phyloP scores from a whole-genome alignment of 2,888 invertebrate species.

The Hipparchia semele region DNA sequence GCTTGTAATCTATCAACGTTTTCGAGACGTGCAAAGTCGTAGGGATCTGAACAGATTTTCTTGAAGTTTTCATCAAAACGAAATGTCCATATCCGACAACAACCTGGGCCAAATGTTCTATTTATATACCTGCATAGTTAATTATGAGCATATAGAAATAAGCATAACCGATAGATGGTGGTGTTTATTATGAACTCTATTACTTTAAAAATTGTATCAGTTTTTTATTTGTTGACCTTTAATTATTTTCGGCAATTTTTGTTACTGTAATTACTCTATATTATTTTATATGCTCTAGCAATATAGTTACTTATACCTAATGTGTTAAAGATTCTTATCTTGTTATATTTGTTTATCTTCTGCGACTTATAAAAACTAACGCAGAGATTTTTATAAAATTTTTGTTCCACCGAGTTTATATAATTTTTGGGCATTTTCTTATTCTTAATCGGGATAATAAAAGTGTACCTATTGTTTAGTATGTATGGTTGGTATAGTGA shows the following conservation, averaged over 20 bases:
- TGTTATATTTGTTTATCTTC: constrained; percentile 14
- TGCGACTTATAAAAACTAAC: neutral
- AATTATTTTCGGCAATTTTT: neutral
- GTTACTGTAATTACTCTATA: neutral
- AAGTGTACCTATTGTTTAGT: constrained; percentile 8
- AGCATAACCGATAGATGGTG: too few relatives aligned
- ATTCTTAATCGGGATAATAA: neutral
- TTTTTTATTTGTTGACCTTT: neutral
- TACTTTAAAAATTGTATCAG: neutral
- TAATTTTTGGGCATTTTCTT: constrained; percentile 12
- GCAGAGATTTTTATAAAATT: constrained; percentile 14
- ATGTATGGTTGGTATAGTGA: neutral
- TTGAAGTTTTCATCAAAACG: too few relatives aligned
- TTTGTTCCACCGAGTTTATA: constrained; percentile 23
- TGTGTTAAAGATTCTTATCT: constrained; percentile 7
- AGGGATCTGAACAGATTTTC: too few relatives aligned
- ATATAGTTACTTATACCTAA: neutral
- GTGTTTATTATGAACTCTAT: neutral
- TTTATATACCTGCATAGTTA: too few relatives aligned
- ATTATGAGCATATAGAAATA: too few relatives aligned
- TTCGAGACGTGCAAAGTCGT: too few relatives aligned
- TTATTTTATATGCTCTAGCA: neutral
- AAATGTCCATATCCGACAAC: too few relatives aligned
- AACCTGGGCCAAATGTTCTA: too few relatives aligned
- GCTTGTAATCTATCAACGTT: too few relatives aligned